Evolutionary conservation across 2,888 invertebrate species (phyloP).

Genomic region (Philonicus albiceps): DNA sequence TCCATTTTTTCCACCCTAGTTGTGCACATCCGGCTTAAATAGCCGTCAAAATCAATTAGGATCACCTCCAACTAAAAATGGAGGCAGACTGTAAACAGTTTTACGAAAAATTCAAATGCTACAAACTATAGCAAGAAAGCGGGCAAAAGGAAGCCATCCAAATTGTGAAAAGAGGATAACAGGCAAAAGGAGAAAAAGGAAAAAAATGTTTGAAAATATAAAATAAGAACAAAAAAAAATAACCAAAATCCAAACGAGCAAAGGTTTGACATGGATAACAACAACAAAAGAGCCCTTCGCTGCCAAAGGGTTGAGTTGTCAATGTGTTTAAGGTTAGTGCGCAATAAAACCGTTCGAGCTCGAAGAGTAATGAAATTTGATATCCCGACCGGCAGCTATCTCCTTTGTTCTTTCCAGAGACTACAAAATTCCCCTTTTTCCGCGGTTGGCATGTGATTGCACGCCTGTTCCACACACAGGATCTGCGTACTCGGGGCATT

Average conservation of each 20-base stretch:
- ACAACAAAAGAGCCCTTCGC: slow-evolving; percentile 33
- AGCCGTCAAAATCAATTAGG: slow-evolving; percentile 1
- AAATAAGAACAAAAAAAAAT: background rate
- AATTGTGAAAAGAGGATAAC: background rate
- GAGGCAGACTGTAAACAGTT: slow-evolving; percentile 9
- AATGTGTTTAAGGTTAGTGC: slow-evolving; percentile 51
- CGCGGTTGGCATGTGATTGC: slow-evolving; percentile 36
- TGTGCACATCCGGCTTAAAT: slow-evolving; percentile 10
- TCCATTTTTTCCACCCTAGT: background rate
- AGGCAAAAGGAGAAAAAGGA: background rate
- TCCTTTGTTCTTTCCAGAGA: slow-evolving; percentile 30
- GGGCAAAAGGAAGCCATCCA: slow-evolving; percentile 30
- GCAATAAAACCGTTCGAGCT: slow-evolving; percentile 48
- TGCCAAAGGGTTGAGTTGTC: slow-evolving; percentile 47
- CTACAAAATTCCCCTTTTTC: slow-evolving; percentile 36
- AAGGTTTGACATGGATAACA: slow-evolving; percentile 13
- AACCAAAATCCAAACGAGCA: background rate
- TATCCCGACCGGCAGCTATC: slow-evolving; percentile 39
- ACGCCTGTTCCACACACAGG: background rate
- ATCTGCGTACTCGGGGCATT: background rate
- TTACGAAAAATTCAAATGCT: slow-evolving; percentile 9
- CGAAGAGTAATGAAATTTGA: slow-evolving; percentile 37
- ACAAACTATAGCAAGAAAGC: background rate
- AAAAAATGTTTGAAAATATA: background rate
- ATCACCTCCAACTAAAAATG: background rate